Base-by-base conservation (phyloP, 2,888 invertebrate genomes). In the Choreutis nemorana region DNA sequence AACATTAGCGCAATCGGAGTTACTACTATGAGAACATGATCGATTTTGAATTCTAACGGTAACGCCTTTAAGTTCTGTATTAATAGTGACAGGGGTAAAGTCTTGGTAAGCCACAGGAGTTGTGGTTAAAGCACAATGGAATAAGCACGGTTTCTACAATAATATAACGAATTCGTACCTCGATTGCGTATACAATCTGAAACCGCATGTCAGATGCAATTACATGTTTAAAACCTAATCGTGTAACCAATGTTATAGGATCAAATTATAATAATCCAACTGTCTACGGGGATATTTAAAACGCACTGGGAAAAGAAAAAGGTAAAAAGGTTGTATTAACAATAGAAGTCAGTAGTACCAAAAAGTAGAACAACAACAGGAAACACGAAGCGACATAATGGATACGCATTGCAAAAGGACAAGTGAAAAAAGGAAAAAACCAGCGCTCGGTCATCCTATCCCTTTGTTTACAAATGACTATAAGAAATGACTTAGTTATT, bases 1-100 rank as follows among this genome's bases (percentile, higher is more conserved):
- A 71, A 68, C 71, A 62, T 68, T 55, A 61, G 49, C 56, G 45
- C 50, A 59, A 48, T 44, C 45, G 42, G 44, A 55, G 54, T 49
- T 53, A 50, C 52, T 54, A 58, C 55, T 57, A 42, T 39, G 42
- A 40, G 37, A 18, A 13, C 44, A 44, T 46, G 50, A 39, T 51
- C 47, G 37, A 52, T 55, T 42, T 35, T 45, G 48, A 42, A 54
- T 56, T 55, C 54, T 66, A 57, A 50, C 43, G 43, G 27, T 42
- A 44, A 36, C 35, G 41, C 23, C 31, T 34, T 56, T 55, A 50
- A 48, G 55, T 46, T n/a, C 6, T 8, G n/a, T 14, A 13, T 51
- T 44, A 50, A 50, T 54, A 42, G 59, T 40, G 43, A 37, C 42
- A 48, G 44, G 44, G 36, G 26, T 31, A 33, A 43, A 30, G 28